Percentiles rank a stretch among this genome's conserved stretches.
Conservation (phyloP, 64 coral and sea anemone species). For the Dendronephthya gigantea region DNA sequence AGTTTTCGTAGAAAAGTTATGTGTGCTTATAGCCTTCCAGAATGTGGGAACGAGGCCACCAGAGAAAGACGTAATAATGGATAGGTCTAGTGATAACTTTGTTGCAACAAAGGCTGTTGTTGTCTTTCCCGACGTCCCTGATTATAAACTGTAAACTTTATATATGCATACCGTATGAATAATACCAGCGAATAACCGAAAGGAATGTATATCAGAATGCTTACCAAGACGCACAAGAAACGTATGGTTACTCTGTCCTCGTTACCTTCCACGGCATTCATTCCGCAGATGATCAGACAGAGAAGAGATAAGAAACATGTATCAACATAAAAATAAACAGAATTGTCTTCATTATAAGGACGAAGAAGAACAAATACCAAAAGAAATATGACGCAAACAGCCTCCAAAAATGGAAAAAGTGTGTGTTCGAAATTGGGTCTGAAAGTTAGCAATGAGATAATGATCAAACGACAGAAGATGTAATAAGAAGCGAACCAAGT, state of each 20-base stretch:
- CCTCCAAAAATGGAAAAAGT: neutral
- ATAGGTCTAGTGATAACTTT: too few species aligned
- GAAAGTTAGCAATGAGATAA: neutral
- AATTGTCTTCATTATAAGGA: neutral
- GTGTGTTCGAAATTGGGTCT: neutral
- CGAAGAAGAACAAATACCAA: constrained; percentile 2
- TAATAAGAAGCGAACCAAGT: neutral
- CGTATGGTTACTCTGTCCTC: neutral
- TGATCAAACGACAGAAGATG: neutral
- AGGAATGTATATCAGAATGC: neutral
- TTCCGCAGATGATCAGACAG: neutral
- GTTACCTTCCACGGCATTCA: neutral
- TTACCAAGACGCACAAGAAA: neutral
- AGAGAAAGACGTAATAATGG: too few species aligned
- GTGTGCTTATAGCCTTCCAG: too few species aligned
- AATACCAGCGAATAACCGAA: neutral
- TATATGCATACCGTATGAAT: neutral
- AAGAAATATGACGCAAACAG: neutral
- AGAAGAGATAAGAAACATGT: neutral
- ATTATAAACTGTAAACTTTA: too few species aligned
- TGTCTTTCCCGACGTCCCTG: neutral
- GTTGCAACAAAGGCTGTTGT: neutral
- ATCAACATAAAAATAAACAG: neutral
- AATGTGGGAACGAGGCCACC: too few species aligned
- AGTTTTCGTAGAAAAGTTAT: too few species aligned